Evolutionary conservation across 2,113 vertebrate species (phyloP).

Genomic region (Ceuthmochares aereus): DNA sequence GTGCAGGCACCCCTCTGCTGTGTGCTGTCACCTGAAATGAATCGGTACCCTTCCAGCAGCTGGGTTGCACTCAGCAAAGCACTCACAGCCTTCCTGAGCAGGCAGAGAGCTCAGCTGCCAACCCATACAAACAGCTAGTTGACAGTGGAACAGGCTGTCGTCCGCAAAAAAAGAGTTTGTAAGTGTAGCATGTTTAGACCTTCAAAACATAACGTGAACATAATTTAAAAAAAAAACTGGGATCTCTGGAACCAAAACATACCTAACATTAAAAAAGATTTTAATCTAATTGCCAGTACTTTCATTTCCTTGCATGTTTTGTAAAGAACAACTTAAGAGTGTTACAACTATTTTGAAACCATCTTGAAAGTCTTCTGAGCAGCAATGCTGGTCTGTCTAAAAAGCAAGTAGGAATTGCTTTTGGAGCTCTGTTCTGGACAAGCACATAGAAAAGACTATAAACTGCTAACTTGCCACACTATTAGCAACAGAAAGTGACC

Average conservation of each 20-base stretch:
- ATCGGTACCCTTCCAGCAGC: conserved; percentile 32
- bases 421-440: background rate
- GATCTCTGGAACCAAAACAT: background rate
- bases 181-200: background rate
- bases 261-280: background rate
- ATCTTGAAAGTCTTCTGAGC: background rate
- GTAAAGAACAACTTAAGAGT: background rate
- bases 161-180: background rate
- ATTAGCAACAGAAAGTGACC: background rate
- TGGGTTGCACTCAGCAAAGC: conserved; percentile 9
- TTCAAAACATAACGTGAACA: background rate
- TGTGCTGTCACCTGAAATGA: conserved; percentile 38
- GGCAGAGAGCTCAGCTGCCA: background rate
- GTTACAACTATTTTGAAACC: background rate
- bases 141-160: background rate
- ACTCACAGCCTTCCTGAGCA: background rate
- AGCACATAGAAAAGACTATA: background rate
- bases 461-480: background rate
- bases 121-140: background rate
- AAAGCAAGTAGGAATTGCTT: background rate
- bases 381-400: background rate
- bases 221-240: background rate
- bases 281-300: background rate
- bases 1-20: conserved; percentile 15
- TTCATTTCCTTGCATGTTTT: background rate